Percentiles rank a stretch among this genome's conserved stretches.
These are phyloP conservation scores for Drepana arcuata DNA, from an alignment of 1,140 invertebrate species.

Conservation along the genomic window DNA sequence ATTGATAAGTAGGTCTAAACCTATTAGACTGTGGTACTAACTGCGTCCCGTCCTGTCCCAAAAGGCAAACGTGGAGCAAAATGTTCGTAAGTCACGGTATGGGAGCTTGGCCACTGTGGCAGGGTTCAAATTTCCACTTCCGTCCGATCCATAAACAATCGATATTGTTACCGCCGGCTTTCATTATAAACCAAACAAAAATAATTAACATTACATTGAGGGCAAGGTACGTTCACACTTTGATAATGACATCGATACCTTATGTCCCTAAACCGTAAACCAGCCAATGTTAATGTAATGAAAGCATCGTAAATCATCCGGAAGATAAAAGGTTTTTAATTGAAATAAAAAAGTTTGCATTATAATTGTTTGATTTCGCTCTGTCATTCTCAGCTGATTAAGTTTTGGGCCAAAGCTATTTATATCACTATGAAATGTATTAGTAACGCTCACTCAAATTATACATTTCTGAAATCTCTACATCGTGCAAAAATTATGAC, in stretches of 20 bases:
- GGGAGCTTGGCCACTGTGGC: conserved; percentile 33
- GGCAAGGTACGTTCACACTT: conserved; percentile 9
- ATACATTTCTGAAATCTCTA: too few species aligned
- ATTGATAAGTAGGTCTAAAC: too few species aligned
- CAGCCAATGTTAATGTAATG: too few species aligned
- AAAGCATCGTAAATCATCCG: conserved; percentile 49
- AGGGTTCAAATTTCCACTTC: conserved; percentile 56
- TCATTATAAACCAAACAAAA: conserved; percentile 47
- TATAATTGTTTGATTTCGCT: conserved; percentile 40
- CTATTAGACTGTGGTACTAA: too few species aligned
- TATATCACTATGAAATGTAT: conserved; percentile 45
- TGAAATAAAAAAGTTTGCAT: conserved; percentile 53
- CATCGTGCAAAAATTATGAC: background rate
- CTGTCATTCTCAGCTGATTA: conserved; percentile 55
- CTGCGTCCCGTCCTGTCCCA: too few species aligned
- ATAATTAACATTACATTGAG: conserved; percentile 36
- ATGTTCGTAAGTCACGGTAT: conserved; percentile 52
- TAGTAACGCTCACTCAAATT: too few species aligned
- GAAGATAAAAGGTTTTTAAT: conserved; percentile 61
- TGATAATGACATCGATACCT: conserved; percentile 15
- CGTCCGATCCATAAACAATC: conserved; percentile 46
- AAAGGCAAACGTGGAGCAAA: conserved; percentile 32
- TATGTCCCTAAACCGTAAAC: conserved; percentile 17
- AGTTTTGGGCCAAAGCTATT: conserved; percentile 50
- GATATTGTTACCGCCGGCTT: conserved; percentile 50